Evolutionary conservation across 1,140 invertebrate genomes (phyloP), one percentile per base, ranked within the genome.

Genomic region (Panagrolaimus sp.): DNA sequence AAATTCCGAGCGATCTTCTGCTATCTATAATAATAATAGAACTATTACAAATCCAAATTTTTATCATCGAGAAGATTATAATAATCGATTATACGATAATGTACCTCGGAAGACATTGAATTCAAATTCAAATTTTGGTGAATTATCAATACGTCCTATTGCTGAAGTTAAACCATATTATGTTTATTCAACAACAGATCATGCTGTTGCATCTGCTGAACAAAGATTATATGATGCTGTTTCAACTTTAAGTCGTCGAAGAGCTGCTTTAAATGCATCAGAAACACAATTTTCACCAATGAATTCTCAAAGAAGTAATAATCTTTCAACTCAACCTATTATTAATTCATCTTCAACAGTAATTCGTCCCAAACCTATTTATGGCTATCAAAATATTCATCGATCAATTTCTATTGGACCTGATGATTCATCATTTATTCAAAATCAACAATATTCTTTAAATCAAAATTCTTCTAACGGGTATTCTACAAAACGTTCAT

Each of bases 11-110:
- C 31, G 31, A 38, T 38, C 31, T 38, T 38, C 31, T 38, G 2
- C 31, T 38, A 38, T 7, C 7, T 7, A 4, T 38, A 4, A 38
- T 38, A 38, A 38, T 38, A 38, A 38, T 38, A 38, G 31, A 38
- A 38, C 2, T 38, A 7, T 38, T 4, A 38, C 31, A 38, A 38
- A 38, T 38, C 31, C 31, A 38, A 38, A 38, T 38, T 38, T 38
- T 38, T 38, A 38, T 38, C 31, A 38, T 38, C 31, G 7, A 38
- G 27, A 57, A 20, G 51, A 57, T 27, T 57, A n/a, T 57, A 57
- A 57, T 27, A 57, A 57, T 57, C 51, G 51, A 27, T 57, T 57
- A 16, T 57, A 57, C 20, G 51, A 57, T 27, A 57, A 57, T 57
- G 51, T 57, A 20, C 51, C 51, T 20, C 51, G 27, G 51, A 25